A percentile compares a stretch with the other conserved stretches of the same genome.
phyloP scores from a whole-genome alignment of 2,797 vertebrate species.

The Clarias laeviceps region DNA sequence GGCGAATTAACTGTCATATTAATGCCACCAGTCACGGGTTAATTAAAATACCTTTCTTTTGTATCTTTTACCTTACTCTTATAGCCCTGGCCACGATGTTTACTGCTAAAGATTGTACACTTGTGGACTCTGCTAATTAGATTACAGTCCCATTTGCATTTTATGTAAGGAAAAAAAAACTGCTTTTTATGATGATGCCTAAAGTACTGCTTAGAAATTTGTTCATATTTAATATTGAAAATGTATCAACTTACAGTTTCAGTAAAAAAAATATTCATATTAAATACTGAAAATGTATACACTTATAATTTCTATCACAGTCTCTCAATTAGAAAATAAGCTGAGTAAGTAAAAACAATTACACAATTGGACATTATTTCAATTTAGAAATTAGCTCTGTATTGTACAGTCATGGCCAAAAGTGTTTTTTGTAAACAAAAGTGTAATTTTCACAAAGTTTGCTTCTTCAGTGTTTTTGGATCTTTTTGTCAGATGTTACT shows the following conservation, averaged over 20 bases:
- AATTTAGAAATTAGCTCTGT: background rate
- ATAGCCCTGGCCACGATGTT: background rate
- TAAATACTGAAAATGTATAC: background rate
- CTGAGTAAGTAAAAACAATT: background rate
- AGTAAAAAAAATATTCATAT: background rate
- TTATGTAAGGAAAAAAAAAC: background rate
- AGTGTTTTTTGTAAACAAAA: no score
- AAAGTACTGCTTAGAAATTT: background rate
- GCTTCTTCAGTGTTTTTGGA: no score
- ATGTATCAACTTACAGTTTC: background rate
- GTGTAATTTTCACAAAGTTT: no score
- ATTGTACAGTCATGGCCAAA: no score
- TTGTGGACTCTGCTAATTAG: background rate
- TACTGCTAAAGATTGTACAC: background rate
- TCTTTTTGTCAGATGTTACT: no score
- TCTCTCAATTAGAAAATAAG: background rate
- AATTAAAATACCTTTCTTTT: background rate
- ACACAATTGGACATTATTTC: background rate
- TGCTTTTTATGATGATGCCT: background rate
- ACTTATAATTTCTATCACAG: background rate
- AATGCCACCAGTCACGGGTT: background rate
- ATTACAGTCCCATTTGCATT: background rate
- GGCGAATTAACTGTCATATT: background rate
- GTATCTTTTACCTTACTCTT: background rate
- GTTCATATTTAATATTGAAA: background rate